phyloP scores from a whole-genome alignment of 2,797 vertebrate species.

The Diceros bicornis region DNA sequence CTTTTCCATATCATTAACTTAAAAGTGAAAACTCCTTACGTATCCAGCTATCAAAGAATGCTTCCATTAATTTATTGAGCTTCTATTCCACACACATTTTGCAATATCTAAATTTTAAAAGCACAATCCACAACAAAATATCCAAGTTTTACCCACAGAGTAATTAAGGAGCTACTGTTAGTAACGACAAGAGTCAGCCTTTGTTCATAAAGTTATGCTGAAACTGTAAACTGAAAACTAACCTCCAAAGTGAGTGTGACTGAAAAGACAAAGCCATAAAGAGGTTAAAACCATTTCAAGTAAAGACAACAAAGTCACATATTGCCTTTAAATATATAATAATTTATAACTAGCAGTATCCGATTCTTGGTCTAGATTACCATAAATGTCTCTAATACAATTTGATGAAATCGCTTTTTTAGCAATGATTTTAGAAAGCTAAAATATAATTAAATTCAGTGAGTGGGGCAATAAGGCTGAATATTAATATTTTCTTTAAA shows the following conservation, averaged over 20 bases:
- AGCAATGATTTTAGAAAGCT: slow-evolving; percentile 42
- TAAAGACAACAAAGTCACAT: slow-evolving; percentile 52
- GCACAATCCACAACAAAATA: slow-evolving; percentile 48
- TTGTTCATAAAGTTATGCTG: slow-evolving; percentile 34
- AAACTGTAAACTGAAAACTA: slow-evolving; percentile 57
- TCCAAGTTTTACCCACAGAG: slow-evolving; percentile 25
- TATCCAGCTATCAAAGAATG: background rate
- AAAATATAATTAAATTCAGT: slow-evolving; percentile 71
- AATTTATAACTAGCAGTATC: slow-evolving; percentile 49
- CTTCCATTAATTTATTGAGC: background rate
- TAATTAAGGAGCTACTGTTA: background rate
- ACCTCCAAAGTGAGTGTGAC: background rate
- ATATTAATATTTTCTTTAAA: slow-evolving; percentile 77
- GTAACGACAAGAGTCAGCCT: background rate
- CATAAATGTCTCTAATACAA: slow-evolving; percentile 28
- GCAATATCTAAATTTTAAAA: slow-evolving; percentile 51
- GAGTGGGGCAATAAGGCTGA: slow-evolving; percentile 50
- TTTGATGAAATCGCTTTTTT: slow-evolving; percentile 33
- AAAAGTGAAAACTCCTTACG: slow-evolving; percentile 26
- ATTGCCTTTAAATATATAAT: slow-evolving; percentile 50
- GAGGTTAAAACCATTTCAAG: slow-evolving; percentile 46
- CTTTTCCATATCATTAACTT: slow-evolving; percentile 39
- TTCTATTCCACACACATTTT: background rate
- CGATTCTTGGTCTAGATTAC: slow-evolving; percentile 58
- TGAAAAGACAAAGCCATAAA: slow-evolving; percentile 51